Base-by-base conservation (phyloP, 2,888 invertebrate genomes). In the Marronus borbonicus region DNA sequence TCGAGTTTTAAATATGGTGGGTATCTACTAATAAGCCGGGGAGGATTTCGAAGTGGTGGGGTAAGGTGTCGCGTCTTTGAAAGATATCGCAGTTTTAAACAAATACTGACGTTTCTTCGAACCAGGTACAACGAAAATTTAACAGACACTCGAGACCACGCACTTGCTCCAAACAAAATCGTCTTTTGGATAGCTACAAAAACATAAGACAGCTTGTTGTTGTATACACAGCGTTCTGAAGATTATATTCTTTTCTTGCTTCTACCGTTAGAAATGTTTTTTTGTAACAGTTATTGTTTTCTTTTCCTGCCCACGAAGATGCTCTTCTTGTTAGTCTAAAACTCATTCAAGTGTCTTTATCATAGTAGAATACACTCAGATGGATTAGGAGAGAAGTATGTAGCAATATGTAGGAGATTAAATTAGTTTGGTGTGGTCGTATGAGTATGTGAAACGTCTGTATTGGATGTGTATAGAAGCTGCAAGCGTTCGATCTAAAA, bases 81-180 rank as follows among this genome's bases (percentile, higher is more conserved):
- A 66, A 68, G 66, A 76, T 76, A 66, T 76, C 66, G 76, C 66
- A 76, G 76, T 66, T 76, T 58, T 76, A 76, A 65, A 76, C 76
- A 76, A 66, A 66, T 76, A 64, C 65, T 44, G 58, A 66, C 28
- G 49, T 31, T 65, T 52, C 44, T 60, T 76, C 68, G 24, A 36
- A 55, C 24, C 68, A 65, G 66, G 64, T 76, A 68, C 76, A 65
- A 76, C 66, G 68, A 76, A 76, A 68, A 76, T 76, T 76, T 65
- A 76, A 76, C 76, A 76, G 76, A 66, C 76, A 44, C 58, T 68
- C 76, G 58, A 39, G 36, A 14, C 44, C n/a, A 58, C 55, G 44
- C 62, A 74, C 60, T 62, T 14, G 72, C 72, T 44, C 44, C 72
- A 74, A 74, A 74, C 72, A 44, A 24, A 66, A 68, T 76, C 68